A percentile compares a stretch with the other conserved stretches of the same genome.
phyloP scores from a whole-genome alignment of 53 echinoderm and acorn worm species.

The Hippasteria phrygiana region DNA sequence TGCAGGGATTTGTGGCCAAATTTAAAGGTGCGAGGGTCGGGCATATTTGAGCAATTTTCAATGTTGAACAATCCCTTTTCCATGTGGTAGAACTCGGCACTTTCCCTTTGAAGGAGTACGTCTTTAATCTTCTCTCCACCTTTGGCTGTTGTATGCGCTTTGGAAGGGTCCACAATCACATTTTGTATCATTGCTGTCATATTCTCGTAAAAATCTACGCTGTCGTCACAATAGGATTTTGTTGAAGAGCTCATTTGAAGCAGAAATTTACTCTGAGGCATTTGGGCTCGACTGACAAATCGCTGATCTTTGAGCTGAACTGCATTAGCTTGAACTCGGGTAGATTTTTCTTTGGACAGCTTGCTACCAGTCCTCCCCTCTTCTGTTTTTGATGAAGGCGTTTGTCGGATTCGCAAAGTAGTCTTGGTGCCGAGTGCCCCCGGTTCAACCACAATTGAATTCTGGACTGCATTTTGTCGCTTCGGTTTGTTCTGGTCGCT shows the following conservation, averaged over 20 bases:
- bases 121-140: constrained; percentile 31
- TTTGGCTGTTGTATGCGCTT: constrained; percentile 2
- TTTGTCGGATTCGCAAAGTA: neutral
- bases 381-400: neutral
- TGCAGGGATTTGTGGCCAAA: neutral
- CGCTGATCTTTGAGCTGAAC: neutral
- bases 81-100: constrained; percentile 39
- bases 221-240: constrained; percentile 2
- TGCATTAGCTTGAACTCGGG: neutral
- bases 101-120: constrained; percentile 35
- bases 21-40: neutral
- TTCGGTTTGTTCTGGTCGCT: neutral
- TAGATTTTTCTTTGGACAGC: neutral
- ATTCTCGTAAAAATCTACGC: constrained; percentile 26
- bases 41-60: constrained; percentile 42
- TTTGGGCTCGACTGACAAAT: constrained; percentile 14
- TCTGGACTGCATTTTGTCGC: neutral
- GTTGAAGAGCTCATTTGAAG: constrained; percentile 17
- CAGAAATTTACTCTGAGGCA: constrained; percentile 38
- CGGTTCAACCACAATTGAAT: neutral
- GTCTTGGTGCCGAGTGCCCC: neutral
- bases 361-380: neutral
- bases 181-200: constrained; percentile 29
- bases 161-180: constrained; percentile 28
- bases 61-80: constrained; percentile 27